Evolutionary conservation across 2,888 invertebrate species (phyloP), one percentile per base, ranked within the genome.

Genomic region (Chymomyza amoena): DNA sequence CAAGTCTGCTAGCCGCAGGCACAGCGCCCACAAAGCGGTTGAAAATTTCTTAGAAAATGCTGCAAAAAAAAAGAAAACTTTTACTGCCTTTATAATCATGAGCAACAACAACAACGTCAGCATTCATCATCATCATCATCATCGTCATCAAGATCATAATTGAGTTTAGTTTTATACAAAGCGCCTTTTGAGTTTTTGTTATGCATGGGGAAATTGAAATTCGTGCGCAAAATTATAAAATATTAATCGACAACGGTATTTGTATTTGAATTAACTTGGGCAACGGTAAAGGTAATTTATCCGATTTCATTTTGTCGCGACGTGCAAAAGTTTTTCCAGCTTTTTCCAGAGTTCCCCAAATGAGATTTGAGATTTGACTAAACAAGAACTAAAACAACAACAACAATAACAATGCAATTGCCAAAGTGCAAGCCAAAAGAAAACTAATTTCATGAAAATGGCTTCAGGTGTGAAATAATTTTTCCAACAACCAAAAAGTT

Each of bases 401-500:
- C 65, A n/a, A 62, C 20, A 36, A 20, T 5, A 50, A 56, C 52
- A 59, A 45, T 67, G 66, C 57, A 45, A 45, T 10, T 45, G 39
- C 66, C 66, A 67, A 62, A 71, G 71, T 72, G 60, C 39, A 61
- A 61, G 39, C 65, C 69, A 61, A 74, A 83, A 79, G 87, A 84
- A 88, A 85, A 87, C 84, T 88, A 88, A 85, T 85, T 88, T 88
- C 84, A 77, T 70, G 82, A 76, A 79, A 88, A 85, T 87, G 78
- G 76, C 73, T 78, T 81, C 80, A 77, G 75, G 81, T 88, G 88
- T 84, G 87, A 86, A 84, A 86, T 88, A 86, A 88, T 88, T 88
- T 88, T 45, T 45, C 39, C 13, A 13, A 45, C 45, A 54, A 25
- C 10, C 66, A 66, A 60, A 62, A 36, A 18, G 16, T 39, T 61